Evolutionary conservation across 2,113 vertebrate species (phyloP).

Genomic region (Hoplias malabaricus): DNA sequence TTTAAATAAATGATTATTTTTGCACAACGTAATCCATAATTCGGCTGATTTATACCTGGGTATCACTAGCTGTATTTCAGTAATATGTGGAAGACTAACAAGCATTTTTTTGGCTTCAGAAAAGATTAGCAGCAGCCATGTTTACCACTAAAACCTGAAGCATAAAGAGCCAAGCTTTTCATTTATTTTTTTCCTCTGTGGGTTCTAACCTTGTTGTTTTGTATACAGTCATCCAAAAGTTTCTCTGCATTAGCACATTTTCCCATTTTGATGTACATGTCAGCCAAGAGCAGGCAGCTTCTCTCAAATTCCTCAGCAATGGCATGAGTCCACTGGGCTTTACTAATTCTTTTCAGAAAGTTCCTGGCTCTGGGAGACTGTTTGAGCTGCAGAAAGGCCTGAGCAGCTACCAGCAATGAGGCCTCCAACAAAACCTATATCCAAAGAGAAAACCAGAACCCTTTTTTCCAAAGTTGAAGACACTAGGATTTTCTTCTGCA

Average conservation of each 20-base stretch:
- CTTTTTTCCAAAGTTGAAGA: not conserved
- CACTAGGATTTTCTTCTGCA: too few relatives aligned
- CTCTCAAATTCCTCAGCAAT: conserved; percentile 66
- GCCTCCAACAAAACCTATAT: conserved; percentile 32
- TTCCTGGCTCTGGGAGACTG: conserved; percentile 68
- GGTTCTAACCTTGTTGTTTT: conserved; percentile 71
- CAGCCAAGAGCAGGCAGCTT: conserved; percentile 73
- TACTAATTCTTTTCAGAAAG: conserved; percentile 66
- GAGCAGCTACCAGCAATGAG: conserved; percentile 60
- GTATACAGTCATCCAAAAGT: conserved; percentile 68
- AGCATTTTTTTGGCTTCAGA: too few relatives aligned
- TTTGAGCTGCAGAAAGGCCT: conserved; percentile 64
- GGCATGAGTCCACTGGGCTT: conserved; percentile 56
- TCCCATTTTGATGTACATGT: conserved; percentile 71
- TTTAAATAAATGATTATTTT: too few relatives aligned
- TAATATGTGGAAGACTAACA: too few relatives aligned
- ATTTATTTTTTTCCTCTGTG: too few relatives aligned
- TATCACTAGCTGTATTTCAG: too few relatives aligned
- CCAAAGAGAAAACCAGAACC: not conserved
- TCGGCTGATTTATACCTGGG: too few relatives aligned
- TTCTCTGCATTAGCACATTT: conserved; percentile 72
- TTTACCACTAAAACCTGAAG: too few relatives aligned
- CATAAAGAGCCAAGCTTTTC: not conserved
- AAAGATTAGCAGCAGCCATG: too few relatives aligned
- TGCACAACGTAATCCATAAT: too few relatives aligned